A percentile compares a stretch with the other conserved stretches of the same genome.
Evolutionary conservation across 2,113 vertebrate genomes (phyloP).

Genomic region (Gallinago paraguaiae): DNA sequence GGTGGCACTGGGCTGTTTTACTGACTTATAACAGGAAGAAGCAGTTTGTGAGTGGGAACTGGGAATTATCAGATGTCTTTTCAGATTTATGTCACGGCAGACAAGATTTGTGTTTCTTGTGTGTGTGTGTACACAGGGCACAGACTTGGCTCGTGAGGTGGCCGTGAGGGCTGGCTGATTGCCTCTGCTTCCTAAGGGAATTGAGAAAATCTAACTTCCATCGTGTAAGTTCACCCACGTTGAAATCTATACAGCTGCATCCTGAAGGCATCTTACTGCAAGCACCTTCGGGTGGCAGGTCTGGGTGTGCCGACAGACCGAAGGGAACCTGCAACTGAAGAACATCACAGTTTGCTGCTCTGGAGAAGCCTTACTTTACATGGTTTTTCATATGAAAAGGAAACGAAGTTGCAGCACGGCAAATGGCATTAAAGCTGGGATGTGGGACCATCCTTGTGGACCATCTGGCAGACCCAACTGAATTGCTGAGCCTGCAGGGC

Average conservation of each 20-base stretch:
- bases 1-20: not conserved
- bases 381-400: accelerated
- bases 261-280: not conserved
- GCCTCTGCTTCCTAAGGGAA: not conserved
- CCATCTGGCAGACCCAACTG: not conserved
- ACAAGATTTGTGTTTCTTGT: not conserved
- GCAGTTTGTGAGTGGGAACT: not conserved
- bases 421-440: not conserved
- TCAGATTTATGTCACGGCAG: not conserved
- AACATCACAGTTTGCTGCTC: not conserved
- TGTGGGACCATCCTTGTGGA: not conserved
- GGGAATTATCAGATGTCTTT: not conserved
- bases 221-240: accelerated
- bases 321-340: not conserved
- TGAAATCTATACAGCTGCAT: not conserved
- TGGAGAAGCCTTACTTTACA: not conserved
- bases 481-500: not conserved
- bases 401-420: not conserved
- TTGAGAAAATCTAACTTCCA: not conserved
- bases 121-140: not conserved
- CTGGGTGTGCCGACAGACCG: not conserved
- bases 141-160: accelerated
- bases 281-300: not conserved
- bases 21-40: not conserved
- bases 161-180: not conserved